Evolutionary conservation across 2,888 invertebrate species (phyloP), one percentile per base, ranked within the genome.

Genomic region (Branchipolynoe longqiensis): DNA sequence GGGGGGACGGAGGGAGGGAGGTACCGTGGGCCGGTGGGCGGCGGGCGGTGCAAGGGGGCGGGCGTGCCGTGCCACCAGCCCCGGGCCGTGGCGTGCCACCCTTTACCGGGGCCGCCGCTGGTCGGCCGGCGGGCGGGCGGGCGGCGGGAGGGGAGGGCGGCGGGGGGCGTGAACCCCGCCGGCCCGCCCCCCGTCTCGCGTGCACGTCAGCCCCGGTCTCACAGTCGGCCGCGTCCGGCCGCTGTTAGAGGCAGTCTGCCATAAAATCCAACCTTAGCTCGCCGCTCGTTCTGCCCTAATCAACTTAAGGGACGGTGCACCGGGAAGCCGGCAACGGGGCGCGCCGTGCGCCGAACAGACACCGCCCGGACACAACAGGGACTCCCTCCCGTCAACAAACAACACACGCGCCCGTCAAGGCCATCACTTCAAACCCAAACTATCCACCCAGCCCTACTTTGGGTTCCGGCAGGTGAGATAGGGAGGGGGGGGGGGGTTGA

Each of bases 201-300:
- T 78, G 78, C 78, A 41, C 54, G 78, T 78, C 78, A 28, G 25
- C 8, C 28, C 54, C 78, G 28, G 18, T 78, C 78, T 31, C 78
- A 78, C 78, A 78, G 78, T 78, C 78, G 28, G 28, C 18, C 78
- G 78, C 48, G 78, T 78, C 54, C 18, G 25, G 41, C 3, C 54
- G 41, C 78, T 78, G 78, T 78, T 18, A 78, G 31, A 48, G 18
- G 78, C 78, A 78, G 12, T 41, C 78, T 78, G 78, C 78, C 54
- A 78, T 41, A 78, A 78, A 78, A 78, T 78, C 78, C 78, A 78
- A 78, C 78, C 78, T 78, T 48, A 73, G 48, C 78, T 48, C 78
- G 41, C 48, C 54, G 78, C 54, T 78, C 78, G 54, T 78, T 78
- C 54, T 41, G 78, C 54, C 78, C 78, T 78, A 78, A 78, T 78